A percentile compares a stretch with the other conserved stretches of the same genome.
phyloP scores from a whole-genome alignment of 2,113 vertebrate species.

The Oryzias melastigma region DNA sequence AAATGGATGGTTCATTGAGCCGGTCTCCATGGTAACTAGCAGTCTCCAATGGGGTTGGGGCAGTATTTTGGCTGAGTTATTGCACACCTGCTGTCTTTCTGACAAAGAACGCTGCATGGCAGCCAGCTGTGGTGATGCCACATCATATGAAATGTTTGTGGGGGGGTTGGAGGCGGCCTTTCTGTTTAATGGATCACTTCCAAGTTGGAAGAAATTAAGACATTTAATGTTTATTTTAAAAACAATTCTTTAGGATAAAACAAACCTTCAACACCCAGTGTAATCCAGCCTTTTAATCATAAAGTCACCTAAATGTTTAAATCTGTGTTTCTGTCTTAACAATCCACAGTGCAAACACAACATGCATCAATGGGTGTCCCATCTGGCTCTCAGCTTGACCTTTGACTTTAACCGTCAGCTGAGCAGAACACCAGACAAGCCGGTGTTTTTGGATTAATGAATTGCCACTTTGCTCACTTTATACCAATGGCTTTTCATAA shows the following conservation, averaged over 20 bases:
- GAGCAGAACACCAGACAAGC: conserved; percentile 33
- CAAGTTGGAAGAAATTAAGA: conserved; percentile 1
- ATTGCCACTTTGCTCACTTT: conserved; percentile 26
- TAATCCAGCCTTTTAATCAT: not conserved
- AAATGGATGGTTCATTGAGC: conserved; percentile 65
- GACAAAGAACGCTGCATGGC: conserved; percentile 48
- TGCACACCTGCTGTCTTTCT: conserved; percentile 72
- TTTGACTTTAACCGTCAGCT: conserved; percentile 47
- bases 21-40: conserved; percentile 74
- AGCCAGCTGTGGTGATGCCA: conserved; percentile 44
- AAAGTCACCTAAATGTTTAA: not conserved
- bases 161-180: not conserved
- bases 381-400: conserved; percentile 50
- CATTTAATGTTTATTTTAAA: not conserved
- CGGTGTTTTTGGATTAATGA: conserved; percentile 51
- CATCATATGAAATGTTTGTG: conserved; percentile 9
- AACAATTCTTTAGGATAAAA: too few relatives aligned
- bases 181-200: conserved; percentile 13
- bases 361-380: conserved; percentile 34
- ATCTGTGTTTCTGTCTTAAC: not conserved
- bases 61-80: conserved; percentile 56
- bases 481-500: conserved; percentile 21
- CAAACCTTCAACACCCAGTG: not conserved
- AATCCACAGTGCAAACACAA: conserved; percentile 4
- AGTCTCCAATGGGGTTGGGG: conserved; percentile 56